These are phyloP conservation scores for Hirtodrosophila duncani DNA, from an alignment of 2,888 invertebrate genomes.

Conservation along the genomic window DNA sequence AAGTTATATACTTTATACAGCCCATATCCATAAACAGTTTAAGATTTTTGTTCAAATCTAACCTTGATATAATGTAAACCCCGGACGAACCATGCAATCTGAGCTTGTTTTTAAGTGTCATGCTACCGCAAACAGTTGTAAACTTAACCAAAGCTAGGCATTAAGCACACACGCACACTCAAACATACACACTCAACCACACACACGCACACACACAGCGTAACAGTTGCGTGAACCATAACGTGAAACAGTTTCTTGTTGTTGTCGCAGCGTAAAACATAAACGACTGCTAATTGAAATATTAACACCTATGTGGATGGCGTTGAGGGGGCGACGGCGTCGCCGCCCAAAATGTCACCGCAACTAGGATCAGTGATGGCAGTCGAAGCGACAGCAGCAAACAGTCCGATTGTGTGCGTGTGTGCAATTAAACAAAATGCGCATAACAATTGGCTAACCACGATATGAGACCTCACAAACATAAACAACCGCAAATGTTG, in stretches of 20 bases:
- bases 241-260: conserved; percentile 35
- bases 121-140: conserved; percentile 38
- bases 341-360: conserved; percentile 44
- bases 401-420: conserved; percentile 28
- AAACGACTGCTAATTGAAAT: conserved; percentile 65
- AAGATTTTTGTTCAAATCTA: too few species aligned
- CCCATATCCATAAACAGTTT: too few species aligned
- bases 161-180: conserved; percentile 13
- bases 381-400: neutral
- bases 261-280: conserved; percentile 40
- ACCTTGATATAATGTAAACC: too few species aligned
- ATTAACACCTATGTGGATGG: conserved; percentile 61
- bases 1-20: too few species aligned
- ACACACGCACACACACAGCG: conserved; percentile 21
- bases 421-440: conserved; percentile 63
- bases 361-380: conserved; percentile 17
- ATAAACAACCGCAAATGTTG: conserved; percentile 68
- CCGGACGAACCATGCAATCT: conserved; percentile 19
- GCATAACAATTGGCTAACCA: conserved; percentile 65
- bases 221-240: conserved; percentile 61
- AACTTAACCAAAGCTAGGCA: conserved; percentile 25
- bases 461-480: conserved; percentile 63
- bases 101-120: conserved; percentile 5
- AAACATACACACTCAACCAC: conserved; percentile 4
- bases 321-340: conserved; percentile 28